Evolutionary conservation across 2,113 vertebrate genomes (phyloP), one percentile per base, ranked within the genome.

Genomic region (Eira barbara): DNA sequence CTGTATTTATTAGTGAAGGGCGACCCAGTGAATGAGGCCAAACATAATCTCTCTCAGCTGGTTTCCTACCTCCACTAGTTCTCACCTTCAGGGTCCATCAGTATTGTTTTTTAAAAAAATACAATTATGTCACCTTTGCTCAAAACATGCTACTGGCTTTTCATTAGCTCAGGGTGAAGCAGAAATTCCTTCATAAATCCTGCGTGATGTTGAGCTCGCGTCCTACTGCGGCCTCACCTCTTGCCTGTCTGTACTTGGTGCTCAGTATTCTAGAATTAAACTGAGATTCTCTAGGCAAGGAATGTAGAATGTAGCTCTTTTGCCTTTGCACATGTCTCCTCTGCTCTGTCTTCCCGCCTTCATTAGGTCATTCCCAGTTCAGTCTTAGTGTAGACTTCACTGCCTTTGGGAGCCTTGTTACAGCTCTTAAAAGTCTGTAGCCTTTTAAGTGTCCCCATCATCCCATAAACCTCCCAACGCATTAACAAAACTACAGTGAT

Each of bases 161-260:
- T 14, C 4, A 14, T 76, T 17, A 74, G 80, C 21, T 18, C 6
- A 83, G 12, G 6, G 25, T 39, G 39, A 73, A 81, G 79, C 18
- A 55, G 4, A 76, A 12, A 76, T 42, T 34, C 47, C 49, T 76
- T 79, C 6, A 5, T 34, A n/a, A 83, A 47, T 34, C 29, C 27
- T 36, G 20, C 4, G 4, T 15, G 6, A 67, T 6, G 0, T 21
- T 7, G 20, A 23, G 39, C 27, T 81, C 34, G 14, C 1, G 23
- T 20, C 27, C 20, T 74, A 27, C 49, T 57, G 7, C 4, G 45
- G 31, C 10, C 76, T 78, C 18, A 79, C n/a, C 3, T 25, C 4
- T 27, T 34, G 2, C 10, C 45, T 27, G 39, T 42, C 12, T 57
- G 4, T 34, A 21, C 18, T 52, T 42, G 71, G 14, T 0, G 2